Evolutionary conservation across 2,113 vertebrate genomes (phyloP).

Genomic region (Callipepla californica): DNA sequence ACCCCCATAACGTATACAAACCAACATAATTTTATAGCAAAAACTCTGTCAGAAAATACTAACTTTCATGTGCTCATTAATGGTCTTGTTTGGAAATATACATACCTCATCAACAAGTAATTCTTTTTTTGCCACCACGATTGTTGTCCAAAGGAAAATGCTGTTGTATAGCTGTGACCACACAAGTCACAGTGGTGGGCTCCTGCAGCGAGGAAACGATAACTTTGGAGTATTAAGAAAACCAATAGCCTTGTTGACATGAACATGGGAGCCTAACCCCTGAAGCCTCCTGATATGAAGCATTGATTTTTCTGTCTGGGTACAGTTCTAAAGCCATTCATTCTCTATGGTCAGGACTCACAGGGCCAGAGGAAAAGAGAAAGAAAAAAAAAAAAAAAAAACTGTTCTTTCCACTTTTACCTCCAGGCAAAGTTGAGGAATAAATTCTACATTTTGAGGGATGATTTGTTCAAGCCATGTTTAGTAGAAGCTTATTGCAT

Average conservation of each 20-base stretch:
- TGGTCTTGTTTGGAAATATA: constrained; percentile 68
- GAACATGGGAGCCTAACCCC: constrained; percentile 98
- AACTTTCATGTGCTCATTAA: neutral
- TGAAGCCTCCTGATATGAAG: constrained; percentile 99
- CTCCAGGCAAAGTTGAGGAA: constrained; percentile 90
- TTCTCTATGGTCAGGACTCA: constrained; percentile 94
- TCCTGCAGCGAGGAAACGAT: constrained; percentile 92
- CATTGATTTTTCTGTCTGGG: constrained; percentile 99
- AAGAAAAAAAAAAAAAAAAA: constrained; percentile 77
- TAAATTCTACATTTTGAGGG: constrained; percentile 85
- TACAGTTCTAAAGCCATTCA: constrained; percentile 94
- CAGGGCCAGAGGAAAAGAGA: constrained; percentile 79
- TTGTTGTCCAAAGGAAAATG: constrained; percentile 84
- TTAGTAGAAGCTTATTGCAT: constrained; percentile 82
- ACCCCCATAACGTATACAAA: neutral
- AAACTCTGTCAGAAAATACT: constrained; percentile 4
- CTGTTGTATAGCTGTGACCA: constrained; percentile 94
- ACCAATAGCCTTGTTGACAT: constrained; percentile 99
- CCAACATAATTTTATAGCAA: neutral
- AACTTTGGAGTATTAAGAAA: constrained; percentile 99
- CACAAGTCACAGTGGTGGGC: constrained; percentile 88
- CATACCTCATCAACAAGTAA: constrained; percentile 81
- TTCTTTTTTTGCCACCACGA: constrained; percentile 72
- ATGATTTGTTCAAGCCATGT: constrained; percentile 85
- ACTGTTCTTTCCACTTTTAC: constrained; percentile 87